Evolutionary conservation across 2,888 invertebrate species (phyloP), one percentile per base, ranked within the genome.

Genomic region (Hesperia comma): DNA sequence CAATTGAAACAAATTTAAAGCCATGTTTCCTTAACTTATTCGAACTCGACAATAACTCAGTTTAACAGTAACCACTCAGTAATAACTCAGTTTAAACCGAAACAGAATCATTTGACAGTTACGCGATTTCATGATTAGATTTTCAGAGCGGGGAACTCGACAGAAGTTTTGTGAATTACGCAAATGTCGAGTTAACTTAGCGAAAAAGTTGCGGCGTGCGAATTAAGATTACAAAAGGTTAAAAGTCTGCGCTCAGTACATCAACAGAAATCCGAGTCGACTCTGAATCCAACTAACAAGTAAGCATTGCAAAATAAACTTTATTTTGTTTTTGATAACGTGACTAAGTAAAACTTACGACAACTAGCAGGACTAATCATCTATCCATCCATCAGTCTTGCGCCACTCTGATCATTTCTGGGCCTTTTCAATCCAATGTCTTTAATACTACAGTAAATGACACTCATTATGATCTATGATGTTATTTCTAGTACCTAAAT

Each of bases 121-220:
- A 68, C 53, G 21, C 54, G 53, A 21, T 61, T 15, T 46, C 32
- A 55, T 61, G 37, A 55, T 61, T 61, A 55, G 41, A 61, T 67
- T 61, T 49, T 53, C 37, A 58, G 12, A 37, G 63, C 57, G 54
- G 58, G 58, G 14, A 51, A 63, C 54, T 63, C 46, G 33, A 5
- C 57, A n/a, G 55, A 70, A 73, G 68, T 72, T 70, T 70, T 40
- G 37, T 40, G 66, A 71, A 70, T 72, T 71, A 66, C 69, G 64
- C 61, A 49, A 68, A 72, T 66, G 67, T 66, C 61, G 67, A 67
- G 64, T 69, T 37, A 69, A 70, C 69, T 70, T 72, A 60, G 41
- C 53, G 40, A 58, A 68, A 70, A 67, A 37, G 33, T 61, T 67
- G 41, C 17, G 60, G 41, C 14, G 6, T 14, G 26, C 64, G 66